These are phyloP conservation scores for Seriola aureovittata DNA, from an alignment of 2,113 vertebrate genomes.

Conservation along the genomic window DNA sequence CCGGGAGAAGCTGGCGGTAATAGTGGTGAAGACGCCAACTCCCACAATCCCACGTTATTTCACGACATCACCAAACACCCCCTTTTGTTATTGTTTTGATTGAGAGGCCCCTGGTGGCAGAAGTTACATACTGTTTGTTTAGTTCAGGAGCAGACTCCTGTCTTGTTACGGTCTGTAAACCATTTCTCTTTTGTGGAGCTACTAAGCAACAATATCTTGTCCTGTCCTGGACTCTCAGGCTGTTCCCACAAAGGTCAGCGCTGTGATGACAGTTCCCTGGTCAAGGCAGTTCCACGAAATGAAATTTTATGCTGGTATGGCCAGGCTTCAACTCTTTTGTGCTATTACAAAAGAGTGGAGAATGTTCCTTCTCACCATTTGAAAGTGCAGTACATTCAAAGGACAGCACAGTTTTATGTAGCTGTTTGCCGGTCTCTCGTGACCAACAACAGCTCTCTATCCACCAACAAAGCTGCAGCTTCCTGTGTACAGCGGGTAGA, in stretches of 20 bases:
- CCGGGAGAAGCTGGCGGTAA: too few species aligned
- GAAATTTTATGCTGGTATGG: not conserved
- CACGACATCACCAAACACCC: too few species aligned
- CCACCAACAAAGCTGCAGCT: slow-evolving; percentile 9
- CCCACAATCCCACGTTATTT: too few species aligned
- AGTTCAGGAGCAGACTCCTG: not conserved
- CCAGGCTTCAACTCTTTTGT: not conserved
- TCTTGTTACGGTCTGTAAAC: not conserved
- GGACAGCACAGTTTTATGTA: slow-evolving; percentile 3
- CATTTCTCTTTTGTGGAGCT: not conserved
- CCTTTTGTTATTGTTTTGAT: too few species aligned
- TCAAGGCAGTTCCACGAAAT: not conserved
- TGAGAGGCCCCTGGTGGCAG: too few species aligned
- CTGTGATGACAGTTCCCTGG: slow-evolving; percentile 1
- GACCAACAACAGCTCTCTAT: slow-evolving; percentile 10
- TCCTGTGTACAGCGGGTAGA: not conserved
- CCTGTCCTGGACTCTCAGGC: not conserved
- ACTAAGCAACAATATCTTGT: not conserved
- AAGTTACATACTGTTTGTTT: too few species aligned
- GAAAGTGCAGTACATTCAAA: slow-evolving; percentile 6
- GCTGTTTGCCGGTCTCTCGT: slow-evolving; percentile 4
- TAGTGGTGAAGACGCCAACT: too few species aligned
- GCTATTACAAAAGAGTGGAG: not conserved
- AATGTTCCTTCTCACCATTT: not conserved
- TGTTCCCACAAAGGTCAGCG: not conserved